Conservation (phyloP, 2,888 invertebrate genomes). For the Drosophila barbarae region DNA sequence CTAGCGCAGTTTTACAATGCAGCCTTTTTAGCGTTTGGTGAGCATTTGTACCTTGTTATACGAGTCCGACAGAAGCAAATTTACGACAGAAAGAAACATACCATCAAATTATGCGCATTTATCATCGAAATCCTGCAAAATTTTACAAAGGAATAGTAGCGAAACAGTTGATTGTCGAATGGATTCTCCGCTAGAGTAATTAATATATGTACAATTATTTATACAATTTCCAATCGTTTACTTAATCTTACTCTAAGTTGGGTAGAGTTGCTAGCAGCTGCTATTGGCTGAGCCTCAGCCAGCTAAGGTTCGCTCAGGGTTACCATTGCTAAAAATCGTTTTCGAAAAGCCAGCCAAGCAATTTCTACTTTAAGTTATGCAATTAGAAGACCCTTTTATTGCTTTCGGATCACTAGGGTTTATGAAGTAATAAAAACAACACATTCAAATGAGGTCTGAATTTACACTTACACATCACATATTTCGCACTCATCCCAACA, state of each 20-base stretch:
- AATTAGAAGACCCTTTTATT: conserved; percentile 25
- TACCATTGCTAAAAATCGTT: conserved; percentile 17
- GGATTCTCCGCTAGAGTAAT: conserved; percentile 65
- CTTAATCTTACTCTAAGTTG: conserved; percentile 41
- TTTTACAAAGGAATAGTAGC: conserved; percentile 9
- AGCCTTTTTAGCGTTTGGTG: conserved; percentile 58
- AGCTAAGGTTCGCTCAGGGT: conserved; percentile 43
- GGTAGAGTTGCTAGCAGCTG: conserved; percentile 29
- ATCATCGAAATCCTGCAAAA: conserved; percentile 30
- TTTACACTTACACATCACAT: conserved; percentile 9
- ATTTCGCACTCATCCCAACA: conserved; percentile 4
- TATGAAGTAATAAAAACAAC: conserved; percentile 19
- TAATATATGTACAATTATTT: conserved; percentile 64
- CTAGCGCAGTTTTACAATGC: conserved; percentile 56
- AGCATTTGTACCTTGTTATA: conserved; percentile 49
- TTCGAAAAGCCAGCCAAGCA: conserved; percentile 19
- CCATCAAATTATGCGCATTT: conserved; percentile 39
- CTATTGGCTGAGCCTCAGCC: background rate
- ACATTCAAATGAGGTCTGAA: conserved; percentile 19
- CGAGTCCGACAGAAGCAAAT: conserved; percentile 20
- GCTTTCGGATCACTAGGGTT: conserved; percentile 20
- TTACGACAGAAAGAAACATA: conserved; percentile 10
- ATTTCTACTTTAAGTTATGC: conserved; percentile 37
- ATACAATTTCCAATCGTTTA: conserved; percentile 52
- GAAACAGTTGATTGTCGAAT: conserved; percentile 60